These are phyloP conservation scores for Campoplex capitator DNA, from an alignment of 2,888 invertebrate species.

Conservation along the genomic window DNA sequence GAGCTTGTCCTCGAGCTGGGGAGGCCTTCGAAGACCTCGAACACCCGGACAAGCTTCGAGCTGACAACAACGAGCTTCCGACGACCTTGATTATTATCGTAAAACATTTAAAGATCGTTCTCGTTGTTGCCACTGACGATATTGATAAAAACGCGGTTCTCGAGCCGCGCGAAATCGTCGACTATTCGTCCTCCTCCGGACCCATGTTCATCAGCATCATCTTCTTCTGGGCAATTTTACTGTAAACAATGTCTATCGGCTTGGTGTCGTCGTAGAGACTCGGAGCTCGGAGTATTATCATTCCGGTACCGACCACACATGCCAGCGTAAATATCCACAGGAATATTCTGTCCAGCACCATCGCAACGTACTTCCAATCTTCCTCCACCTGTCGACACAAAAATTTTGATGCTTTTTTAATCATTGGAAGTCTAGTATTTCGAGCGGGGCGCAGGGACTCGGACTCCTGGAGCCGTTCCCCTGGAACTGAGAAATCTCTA, in stretches of 20 bases:
- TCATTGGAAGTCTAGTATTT: background rate
- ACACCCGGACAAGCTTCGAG: background rate
- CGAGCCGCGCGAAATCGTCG: constrained; percentile 78
- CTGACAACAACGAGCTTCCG: constrained; percentile 25
- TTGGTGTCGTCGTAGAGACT: constrained; percentile 95
- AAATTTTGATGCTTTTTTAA: background rate
- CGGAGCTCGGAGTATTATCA: constrained; percentile 95
- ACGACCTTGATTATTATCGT: constrained; percentile 10
- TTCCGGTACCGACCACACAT: constrained; percentile 95
- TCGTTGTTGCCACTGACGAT: constrained; percentile 42
- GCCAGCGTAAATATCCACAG: constrained; percentile 97
- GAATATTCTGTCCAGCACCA: constrained; percentile 98
- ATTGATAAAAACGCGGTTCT: constrained; percentile 64
- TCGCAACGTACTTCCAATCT: constrained; percentile 99
- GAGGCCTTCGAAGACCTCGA: background rate
- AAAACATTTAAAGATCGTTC: background rate
- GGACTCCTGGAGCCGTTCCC: background rate
- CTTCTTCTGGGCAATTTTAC: constrained; percentile 96
- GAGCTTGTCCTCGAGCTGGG: background rate
- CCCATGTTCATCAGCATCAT: constrained; percentile 95
- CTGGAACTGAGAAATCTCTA: background rate
- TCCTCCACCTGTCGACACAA: constrained; percentile 92
- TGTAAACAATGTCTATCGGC: constrained; percentile 95
- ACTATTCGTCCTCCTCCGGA: constrained; percentile 88
- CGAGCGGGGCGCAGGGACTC: background rate